These are phyloP conservation scores for Bos taurus DNA, from an alignment of 2,113 vertebrate genomes.

Conservation along the genomic window DNA sequence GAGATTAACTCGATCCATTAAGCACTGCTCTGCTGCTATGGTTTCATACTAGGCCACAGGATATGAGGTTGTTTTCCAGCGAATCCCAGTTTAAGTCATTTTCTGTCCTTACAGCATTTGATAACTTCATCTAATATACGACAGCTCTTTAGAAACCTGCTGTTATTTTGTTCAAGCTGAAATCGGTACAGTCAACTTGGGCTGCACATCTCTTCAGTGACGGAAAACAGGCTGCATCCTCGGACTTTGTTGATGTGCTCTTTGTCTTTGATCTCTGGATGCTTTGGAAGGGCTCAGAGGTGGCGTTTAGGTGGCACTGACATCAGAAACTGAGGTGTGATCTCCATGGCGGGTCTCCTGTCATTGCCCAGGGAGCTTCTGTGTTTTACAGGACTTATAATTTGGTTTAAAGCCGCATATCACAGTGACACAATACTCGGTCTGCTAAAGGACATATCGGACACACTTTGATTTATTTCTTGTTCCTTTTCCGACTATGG, in stretches of 20 bases:
- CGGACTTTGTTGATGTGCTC: not conserved
- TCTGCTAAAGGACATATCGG: constrained; percentile 36
- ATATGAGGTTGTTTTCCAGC: not conserved
- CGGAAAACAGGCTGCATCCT: not conserved
- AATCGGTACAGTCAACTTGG: not conserved
- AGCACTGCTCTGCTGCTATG: not conserved
- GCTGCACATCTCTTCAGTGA: not conserved
- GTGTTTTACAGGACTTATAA: not conserved
- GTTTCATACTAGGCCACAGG: not conserved
- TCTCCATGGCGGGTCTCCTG: not conserved
- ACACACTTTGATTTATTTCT: constrained; percentile 46
- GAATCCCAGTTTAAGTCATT: not conserved
- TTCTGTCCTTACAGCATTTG: not conserved
- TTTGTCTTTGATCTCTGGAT: not conserved
- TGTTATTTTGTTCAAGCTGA: not conserved
- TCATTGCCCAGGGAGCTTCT: not conserved
- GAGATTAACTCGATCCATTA: not conserved
- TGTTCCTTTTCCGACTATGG: not conserved
- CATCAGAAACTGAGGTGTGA: not conserved
- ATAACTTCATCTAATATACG: not conserved
- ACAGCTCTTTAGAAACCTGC: constrained; percentile 1
- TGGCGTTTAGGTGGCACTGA: not conserved
- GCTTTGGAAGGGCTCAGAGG: not conserved
- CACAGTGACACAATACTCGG: not conserved
- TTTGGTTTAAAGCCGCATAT: constrained; percentile 31